Conservation (phyloP, 2,888 invertebrate species). For the Philereme transversata region DNA sequence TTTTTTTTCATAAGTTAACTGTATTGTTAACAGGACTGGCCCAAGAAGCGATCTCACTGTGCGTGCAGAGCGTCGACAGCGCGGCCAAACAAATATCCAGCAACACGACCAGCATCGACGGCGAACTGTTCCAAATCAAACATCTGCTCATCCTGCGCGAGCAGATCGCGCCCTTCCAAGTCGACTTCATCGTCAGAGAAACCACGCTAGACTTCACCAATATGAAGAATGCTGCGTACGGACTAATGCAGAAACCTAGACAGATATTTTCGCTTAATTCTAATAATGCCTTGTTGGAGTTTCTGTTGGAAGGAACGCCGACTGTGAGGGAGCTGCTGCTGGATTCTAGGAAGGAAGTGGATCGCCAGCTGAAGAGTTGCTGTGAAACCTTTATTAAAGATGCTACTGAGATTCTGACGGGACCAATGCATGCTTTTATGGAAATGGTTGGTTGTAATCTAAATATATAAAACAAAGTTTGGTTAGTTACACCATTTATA, state of each 20-base stretch:
- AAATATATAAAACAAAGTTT: too few relatives aligned
- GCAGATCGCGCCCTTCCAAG: slow-evolving; percentile 99
- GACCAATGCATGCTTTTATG: slow-evolving; percentile 89
- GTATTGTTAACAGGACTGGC: slow-evolving; percentile 82
- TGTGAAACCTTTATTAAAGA: slow-evolving; percentile 95
- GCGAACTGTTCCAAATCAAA: slow-evolving; percentile 98
- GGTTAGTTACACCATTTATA: too few relatives aligned
- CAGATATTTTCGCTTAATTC: slow-evolving; percentile 94
- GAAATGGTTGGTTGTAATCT: slow-evolving; percentile 84
- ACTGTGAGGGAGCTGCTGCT: slow-evolving; percentile 95
- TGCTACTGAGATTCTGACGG: slow-evolving; percentile 89
- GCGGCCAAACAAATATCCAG: slow-evolving; percentile 92
- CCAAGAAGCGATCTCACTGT: slow-evolving; percentile 96
- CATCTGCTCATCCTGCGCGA: slow-evolving; percentile 98
- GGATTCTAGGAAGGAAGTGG: slow-evolving; percentile 98
- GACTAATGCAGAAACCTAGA: slow-evolving; percentile 89
- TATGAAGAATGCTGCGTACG: slow-evolving; percentile 93
- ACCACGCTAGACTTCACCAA: slow-evolving; percentile 90
- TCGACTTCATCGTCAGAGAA: slow-evolving; percentile 96
- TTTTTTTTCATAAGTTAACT: background rate
- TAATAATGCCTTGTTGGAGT: slow-evolving; percentile 96
- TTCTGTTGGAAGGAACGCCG: slow-evolving; percentile 96
- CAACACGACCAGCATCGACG: slow-evolving; percentile 93
- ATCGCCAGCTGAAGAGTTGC: slow-evolving; percentile 93
- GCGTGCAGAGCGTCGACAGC: slow-evolving; percentile 93